Conservation (phyloP, 2,888 invertebrate genomes). For the Autographa pulchrina region DNA sequence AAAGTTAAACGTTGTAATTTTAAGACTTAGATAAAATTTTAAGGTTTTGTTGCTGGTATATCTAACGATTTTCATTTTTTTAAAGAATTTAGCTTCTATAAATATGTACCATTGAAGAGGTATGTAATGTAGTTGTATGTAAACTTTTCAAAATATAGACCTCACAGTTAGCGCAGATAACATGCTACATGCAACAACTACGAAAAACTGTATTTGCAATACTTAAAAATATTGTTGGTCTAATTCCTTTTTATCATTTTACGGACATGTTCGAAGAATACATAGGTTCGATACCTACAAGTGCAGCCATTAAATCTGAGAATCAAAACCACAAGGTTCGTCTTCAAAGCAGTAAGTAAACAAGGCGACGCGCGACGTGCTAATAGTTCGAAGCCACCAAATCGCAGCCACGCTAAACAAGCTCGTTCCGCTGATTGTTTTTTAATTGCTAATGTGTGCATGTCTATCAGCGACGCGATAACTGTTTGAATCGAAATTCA, state of each 20-base stretch:
- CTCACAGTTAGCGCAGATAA: no score
- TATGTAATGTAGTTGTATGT: no score
- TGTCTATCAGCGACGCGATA: not conserved
- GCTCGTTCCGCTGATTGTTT: slow-evolving; percentile 69
- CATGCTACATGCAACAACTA: no score
- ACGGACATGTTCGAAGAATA: no score
- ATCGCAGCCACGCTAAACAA: slow-evolving; percentile 44
- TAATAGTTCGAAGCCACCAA: slow-evolving; percentile 55
- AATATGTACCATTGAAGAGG: not conserved
- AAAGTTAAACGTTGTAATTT: slow-evolving; percentile 39
- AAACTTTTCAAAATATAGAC: no score
- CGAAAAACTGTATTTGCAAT: no score
- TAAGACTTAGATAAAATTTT: not conserved
- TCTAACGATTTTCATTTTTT: not conserved
- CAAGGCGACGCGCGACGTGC: slow-evolving; percentile 45
- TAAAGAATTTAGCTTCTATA: not conserved
- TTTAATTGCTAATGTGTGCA: slow-evolving; percentile 60
- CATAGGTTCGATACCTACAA: not conserved
- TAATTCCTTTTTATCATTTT: no score
- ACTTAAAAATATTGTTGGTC: no score
- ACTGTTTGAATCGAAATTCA: slow-evolving; percentile 7
- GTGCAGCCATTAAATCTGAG: not conserved
- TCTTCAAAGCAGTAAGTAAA: slow-evolving; percentile 25
- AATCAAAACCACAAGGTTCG: not conserved
- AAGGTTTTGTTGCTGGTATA: not conserved